Base-by-base conservation (phyloP, 2,888 invertebrate genomes). In the Andrena flavipes region DNA sequence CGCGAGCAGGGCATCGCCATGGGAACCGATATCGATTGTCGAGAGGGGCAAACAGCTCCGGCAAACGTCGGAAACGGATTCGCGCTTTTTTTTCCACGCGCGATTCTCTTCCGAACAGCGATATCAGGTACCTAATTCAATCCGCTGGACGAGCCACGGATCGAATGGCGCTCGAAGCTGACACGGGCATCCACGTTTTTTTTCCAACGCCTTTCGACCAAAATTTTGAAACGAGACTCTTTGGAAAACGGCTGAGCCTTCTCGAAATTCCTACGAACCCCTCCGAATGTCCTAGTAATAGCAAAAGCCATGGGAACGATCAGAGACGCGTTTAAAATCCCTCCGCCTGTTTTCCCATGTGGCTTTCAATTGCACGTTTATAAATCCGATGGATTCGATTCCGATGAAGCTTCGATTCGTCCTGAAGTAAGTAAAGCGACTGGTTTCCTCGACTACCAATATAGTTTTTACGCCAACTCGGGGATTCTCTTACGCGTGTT, bases 21-120 rank as follows among this genome's bases (percentile, higher is more conserved):
- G 93, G 93, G 88, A 92, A 93, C 93, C 90, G 87, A 91, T 93
- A 93, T 93, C 92, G 93, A 93, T 93, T 91, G 90, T 87, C 83
- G 85, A 87, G 87, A 82, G 87, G 76, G 75, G 75, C 72, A 85
- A 87, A 80, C 86, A 82, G 85, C 74, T 69, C 77, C 81, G 70
- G 80, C 82, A 84, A 88, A 82, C 83, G 87, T 82, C 77, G 72
- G 69, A 35, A 63, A 63, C 64, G 80, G 54, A 80, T 83, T 77
- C 80, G 35, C 62, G 72, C 30, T 73, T 75, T 68, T 84, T 84
- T 76, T 63, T 63, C 54, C 63, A 23, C 56, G 76, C 73, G 16
- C 42, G 64, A 80, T 81, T 73, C 84, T 48, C 71, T 68, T 76
- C 71, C 65, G 67, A 75, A 80, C 65, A 68, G 56, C 74, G 64